These are phyloP conservation scores for Dynastes grantii DNA, from an alignment of 2,888 invertebrate species.

Conservation along the genomic window DNA sequence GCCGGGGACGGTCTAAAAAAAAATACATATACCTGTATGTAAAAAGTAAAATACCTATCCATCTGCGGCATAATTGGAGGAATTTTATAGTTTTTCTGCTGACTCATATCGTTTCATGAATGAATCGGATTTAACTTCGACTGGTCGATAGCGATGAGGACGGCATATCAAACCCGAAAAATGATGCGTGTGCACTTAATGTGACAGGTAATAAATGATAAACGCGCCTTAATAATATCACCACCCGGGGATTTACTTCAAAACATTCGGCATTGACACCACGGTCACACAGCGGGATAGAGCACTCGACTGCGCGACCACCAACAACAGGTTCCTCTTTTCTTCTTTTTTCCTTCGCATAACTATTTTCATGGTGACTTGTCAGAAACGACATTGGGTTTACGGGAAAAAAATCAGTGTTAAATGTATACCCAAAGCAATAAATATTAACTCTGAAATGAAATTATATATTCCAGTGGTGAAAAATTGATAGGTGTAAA, in stretches of 20 bases:
- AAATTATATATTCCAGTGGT: too few species aligned
- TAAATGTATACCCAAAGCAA: too few species aligned
- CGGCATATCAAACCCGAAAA: slow-evolving; percentile 40
- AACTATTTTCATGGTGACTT: slow-evolving; percentile 38
- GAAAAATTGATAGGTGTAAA: too few species aligned
- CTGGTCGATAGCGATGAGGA: slow-evolving; percentile 29
- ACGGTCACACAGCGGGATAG: slow-evolving; percentile 37
- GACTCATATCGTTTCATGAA: slow-evolving; percentile 36
- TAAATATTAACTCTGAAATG: too few species aligned
- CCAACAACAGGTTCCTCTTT: slow-evolving; percentile 33
- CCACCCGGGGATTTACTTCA: slow-evolving; percentile 57
- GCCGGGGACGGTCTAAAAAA: too few species aligned
- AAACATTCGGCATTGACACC: slow-evolving; percentile 49
- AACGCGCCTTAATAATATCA: slow-evolving; percentile 54
- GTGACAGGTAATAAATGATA: slow-evolving; percentile 58
- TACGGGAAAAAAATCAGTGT: too few species aligned
- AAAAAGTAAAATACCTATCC: slow-evolving; percentile 8
- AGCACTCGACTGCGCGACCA: slow-evolving; percentile 24
- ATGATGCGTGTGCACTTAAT: slow-evolving; percentile 49
- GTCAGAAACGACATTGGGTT: not conserved
- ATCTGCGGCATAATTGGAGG: slow-evolving; percentile 19
- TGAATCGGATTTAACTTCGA: slow-evolving; percentile 31
- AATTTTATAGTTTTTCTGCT: slow-evolving; percentile 38
- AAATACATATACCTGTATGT: not conserved
- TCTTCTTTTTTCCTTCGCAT: slow-evolving; percentile 21